Conservation (phyloP, 2,888 invertebrate genomes). For the Lucinisca nassula region DNA sequence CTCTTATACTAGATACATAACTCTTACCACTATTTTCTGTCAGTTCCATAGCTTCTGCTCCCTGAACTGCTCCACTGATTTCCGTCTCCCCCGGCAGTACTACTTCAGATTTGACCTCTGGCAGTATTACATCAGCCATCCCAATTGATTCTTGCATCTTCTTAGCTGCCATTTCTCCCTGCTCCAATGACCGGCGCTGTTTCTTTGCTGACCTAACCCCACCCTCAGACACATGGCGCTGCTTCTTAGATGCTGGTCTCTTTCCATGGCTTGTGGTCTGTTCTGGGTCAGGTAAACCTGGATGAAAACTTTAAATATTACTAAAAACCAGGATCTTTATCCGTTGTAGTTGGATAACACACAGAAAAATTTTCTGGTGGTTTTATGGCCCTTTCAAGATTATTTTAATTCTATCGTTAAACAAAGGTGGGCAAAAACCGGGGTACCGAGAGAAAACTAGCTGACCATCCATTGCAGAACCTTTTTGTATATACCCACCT, state of each 20-base stretch:
- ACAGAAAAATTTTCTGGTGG: too few species aligned
- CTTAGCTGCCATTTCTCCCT: neutral
- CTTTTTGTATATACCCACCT: too few species aligned
- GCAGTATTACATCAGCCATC: neutral
- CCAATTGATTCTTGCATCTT: neutral
- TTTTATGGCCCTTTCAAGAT: too few species aligned
- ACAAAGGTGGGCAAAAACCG: too few species aligned
- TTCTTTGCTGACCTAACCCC: neutral
- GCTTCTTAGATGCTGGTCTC: slow-evolving; percentile 62
- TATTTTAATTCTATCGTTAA: too few species aligned
- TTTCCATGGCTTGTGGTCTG: slow-evolving; percentile 43
- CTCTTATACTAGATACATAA: neutral
- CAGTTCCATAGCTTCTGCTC: neutral
- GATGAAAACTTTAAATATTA: too few species aligned
- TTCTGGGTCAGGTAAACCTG: slow-evolving; percentile 85
- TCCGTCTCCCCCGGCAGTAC: neutral
- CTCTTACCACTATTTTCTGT: neutral
- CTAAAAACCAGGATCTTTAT: too few species aligned
- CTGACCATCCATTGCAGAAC: too few species aligned
- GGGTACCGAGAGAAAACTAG: too few species aligned
- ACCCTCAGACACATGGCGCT: slow-evolving; percentile 69
- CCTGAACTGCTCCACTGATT: neutral
- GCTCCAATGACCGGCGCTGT: slow-evolving; percentile 11
- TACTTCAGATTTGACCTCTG: neutral
- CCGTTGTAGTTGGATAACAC: too few species aligned